Evolutionary conservation across 2,797 vertebrate genomes (phyloP).

Genomic region (Microcaecilia unicolor): DNA sequence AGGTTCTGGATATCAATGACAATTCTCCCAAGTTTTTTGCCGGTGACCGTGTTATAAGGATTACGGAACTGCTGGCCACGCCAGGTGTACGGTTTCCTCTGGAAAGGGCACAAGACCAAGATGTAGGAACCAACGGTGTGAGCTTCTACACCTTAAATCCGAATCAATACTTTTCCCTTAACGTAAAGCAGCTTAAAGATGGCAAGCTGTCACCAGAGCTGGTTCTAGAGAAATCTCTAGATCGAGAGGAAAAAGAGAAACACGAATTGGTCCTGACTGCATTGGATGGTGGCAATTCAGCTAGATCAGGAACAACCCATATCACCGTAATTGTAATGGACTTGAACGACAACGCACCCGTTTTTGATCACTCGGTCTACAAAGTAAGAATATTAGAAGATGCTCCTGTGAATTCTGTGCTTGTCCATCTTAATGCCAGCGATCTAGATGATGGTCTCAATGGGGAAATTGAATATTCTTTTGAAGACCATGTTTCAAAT

Average conservation of each 20-base stretch:
- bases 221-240: conserved; percentile 34
- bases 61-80: conserved; percentile 79
- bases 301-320: conserved; percentile 23
- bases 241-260: conserved; percentile 25
- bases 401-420: not conserved
- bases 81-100: conserved; percentile 74
- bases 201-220: conserved; percentile 44
- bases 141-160: conserved; percentile 73
- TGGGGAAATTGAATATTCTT: conserved; percentile 8
- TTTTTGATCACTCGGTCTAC: conserved; percentile 17
- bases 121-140: conserved; percentile 82
- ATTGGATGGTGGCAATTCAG: conserved; percentile 39
- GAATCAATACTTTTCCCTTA: conserved; percentile 73
- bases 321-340: conserved; percentile 39
- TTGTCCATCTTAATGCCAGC: conserved; percentile 22
- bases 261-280: conserved; percentile 33
- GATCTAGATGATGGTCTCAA: conserved; percentile 29
- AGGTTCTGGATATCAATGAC: conserved; percentile 84
- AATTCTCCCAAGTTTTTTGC: conserved; percentile 82
- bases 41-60: conserved; percentile 64
- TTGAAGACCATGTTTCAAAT: not conserved
- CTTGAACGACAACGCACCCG: conserved; percentile 42
- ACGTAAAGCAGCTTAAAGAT: conserved; percentile 67
- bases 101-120: conserved; percentile 84
- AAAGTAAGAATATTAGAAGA: conserved; percentile 13